A percentile compares a stretch with the other conserved stretches of the same genome.
Conservation (phyloP, 2,888 invertebrate genomes). For the Drosophila ezoana region DNA sequence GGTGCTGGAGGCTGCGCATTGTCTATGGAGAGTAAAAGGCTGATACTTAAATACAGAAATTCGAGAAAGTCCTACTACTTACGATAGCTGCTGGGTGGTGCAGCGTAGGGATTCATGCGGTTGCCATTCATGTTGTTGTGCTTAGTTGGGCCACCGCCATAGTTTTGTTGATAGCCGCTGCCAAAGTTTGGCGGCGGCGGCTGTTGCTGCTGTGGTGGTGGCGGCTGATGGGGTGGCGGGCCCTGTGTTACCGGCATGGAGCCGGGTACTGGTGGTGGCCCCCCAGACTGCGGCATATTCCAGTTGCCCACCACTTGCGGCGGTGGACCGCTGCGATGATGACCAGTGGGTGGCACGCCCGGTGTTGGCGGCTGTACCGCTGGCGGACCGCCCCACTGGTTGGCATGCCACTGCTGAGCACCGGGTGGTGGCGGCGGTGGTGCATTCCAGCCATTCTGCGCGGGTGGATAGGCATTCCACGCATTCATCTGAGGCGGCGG, state of each 20-base stretch:
- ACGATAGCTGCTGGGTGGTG: constrained; percentile 71
- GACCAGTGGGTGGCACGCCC: constrained; percentile 52
- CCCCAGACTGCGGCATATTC: constrained; percentile 62
- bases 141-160: constrained; percentile 93
- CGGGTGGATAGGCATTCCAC: constrained; percentile 79
- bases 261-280: constrained; percentile 65
- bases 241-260: constrained; percentile 56
- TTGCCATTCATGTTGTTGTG: constrained; percentile 87
- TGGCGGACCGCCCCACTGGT: constrained; percentile 78
- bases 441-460: constrained; percentile 79
- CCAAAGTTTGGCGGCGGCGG: constrained; percentile 83
- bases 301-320: constrained; percentile 67
- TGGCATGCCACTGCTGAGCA: constrained; percentile 71
- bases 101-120: constrained; percentile 89
- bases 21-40: constrained; percentile 43
- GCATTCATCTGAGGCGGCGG: constrained; percentile 85
- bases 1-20: constrained; percentile 61
- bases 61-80: constrained; percentile 24
- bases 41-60: neutral
- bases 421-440: constrained; percentile 77
- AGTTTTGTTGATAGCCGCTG: constrained; percentile 92
- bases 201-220: constrained; percentile 47
- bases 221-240: constrained; percentile 60
- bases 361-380: constrained; percentile 62
- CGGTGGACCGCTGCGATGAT: constrained; percentile 66